These are phyloP conservation scores for Melanotaenia maccullochi DNA, from an alignment of 2,797 vertebrate genomes.

Conservation along the genomic window DNA sequence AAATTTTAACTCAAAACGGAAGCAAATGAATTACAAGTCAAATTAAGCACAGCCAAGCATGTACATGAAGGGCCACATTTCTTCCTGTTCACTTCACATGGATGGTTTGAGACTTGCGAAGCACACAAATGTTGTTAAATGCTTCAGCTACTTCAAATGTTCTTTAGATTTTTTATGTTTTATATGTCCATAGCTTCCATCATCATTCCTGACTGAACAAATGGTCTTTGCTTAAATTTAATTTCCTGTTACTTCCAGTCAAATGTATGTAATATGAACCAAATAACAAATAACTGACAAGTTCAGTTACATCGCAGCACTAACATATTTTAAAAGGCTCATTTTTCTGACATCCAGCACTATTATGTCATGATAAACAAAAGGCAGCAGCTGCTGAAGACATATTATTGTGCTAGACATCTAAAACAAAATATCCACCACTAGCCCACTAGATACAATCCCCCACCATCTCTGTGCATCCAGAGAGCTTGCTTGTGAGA, in stretches of 20 bases:
- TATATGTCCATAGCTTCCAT: background rate
- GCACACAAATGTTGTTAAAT: background rate
- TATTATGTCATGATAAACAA: conserved; percentile 11
- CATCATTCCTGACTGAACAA: background rate
- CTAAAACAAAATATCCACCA: conserved; percentile 12
- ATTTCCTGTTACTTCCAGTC: background rate
- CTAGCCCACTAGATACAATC: background rate
- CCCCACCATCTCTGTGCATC: conserved; percentile 18
- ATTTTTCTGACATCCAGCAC: background rate
- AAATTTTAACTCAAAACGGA: conserved; percentile 35
- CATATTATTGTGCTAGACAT: conserved; percentile 6
- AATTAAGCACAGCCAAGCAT: conserved; percentile 30
- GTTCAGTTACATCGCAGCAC: background rate
- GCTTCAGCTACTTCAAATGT: conserved; percentile 3
- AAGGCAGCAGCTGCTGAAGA: conserved; percentile 13
- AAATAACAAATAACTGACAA: background rate
- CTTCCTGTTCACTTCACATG: conserved; percentile 34
- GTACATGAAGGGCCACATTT: conserved; percentile 19
- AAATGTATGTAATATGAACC: background rate
- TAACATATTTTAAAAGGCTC: background rate
- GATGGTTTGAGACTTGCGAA: background rate
- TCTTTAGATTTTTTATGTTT: background rate
- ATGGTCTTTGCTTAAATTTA: background rate
- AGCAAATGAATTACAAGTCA: conserved; percentile 29
- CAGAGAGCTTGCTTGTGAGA: conserved; percentile 21